These are phyloP conservation scores for Diceros bicornis DNA, from an alignment of 2,797 vertebrate genomes.

Conservation along the genomic window DNA sequence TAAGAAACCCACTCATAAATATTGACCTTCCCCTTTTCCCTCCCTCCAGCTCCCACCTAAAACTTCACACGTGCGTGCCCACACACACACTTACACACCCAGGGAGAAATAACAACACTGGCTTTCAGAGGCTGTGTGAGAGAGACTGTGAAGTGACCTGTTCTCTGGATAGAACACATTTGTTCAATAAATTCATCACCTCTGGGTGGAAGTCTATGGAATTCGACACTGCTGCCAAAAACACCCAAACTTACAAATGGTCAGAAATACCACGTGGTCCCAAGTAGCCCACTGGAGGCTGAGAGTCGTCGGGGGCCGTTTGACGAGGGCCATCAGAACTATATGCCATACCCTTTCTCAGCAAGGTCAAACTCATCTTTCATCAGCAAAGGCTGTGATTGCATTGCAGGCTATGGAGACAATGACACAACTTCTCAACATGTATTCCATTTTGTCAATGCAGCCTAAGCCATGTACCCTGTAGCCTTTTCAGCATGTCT, in stretches of 20 bases:
- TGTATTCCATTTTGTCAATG: not conserved
- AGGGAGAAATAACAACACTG: conserved; percentile 74
- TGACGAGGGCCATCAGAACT: not conserved
- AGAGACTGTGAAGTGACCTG: conserved; percentile 56
- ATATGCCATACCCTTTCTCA: not conserved
- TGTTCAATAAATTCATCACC: conserved; percentile 81
- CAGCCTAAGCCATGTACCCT: not conserved
- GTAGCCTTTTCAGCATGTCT: not conserved
- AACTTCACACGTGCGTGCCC: conserved; percentile 66
- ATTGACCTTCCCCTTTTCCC: conserved; percentile 77
- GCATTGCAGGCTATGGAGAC: not conserved
- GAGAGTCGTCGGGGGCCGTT: not conserved
- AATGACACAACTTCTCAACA: not conserved
- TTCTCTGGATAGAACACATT: conserved; percentile 78
- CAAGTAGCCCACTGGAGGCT: not conserved
- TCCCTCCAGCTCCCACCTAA: conserved; percentile 29
- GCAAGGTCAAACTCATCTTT: not conserved
- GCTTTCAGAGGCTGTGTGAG: conserved; percentile 74
- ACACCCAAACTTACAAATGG: conserved; percentile 4
- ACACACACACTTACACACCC: not conserved
- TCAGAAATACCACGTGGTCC: conserved; percentile 23
- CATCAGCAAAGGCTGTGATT: not conserved
- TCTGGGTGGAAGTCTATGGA: conserved; percentile 59
- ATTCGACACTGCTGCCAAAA: conserved; percentile 63
- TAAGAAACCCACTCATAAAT: conserved; percentile 79